phyloP scores from a whole-genome alignment of 92 coral and sea anemone species.

The Phymanthus crucifer region DNA sequence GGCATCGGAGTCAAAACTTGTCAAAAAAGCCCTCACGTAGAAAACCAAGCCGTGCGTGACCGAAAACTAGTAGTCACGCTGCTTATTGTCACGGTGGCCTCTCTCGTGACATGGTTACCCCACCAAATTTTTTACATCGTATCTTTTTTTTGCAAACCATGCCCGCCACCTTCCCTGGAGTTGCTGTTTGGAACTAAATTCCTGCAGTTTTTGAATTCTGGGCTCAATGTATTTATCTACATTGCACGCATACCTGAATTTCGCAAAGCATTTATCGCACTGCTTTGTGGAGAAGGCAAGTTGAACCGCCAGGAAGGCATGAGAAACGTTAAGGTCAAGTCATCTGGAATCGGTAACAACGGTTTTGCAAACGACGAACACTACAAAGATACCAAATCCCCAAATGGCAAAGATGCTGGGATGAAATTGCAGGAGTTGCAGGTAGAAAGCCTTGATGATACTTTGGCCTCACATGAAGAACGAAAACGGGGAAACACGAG shows the following conservation, averaged over 20 bases:
- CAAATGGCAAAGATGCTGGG: too few relatives aligned
- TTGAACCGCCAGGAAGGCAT: too few relatives aligned
- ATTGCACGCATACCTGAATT: constrained; percentile 17
- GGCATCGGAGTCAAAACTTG: not conserved
- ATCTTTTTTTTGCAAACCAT: not conserved
- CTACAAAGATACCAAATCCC: too few relatives aligned
- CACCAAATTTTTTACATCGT: not conserved
- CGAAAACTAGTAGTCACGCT: constrained; percentile 18
- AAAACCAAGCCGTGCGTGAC: constrained; percentile 14
- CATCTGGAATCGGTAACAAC: too few relatives aligned
- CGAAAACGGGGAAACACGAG: too few relatives aligned
- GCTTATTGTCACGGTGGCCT: constrained; percentile 20
- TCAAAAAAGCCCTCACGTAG: not conserved
- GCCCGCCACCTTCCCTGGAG: not conserved
- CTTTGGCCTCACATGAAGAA: too few relatives aligned
- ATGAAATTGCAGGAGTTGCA: too few relatives aligned
- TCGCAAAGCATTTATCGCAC: not conserved
- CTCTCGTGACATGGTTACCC: constrained; percentile 21
- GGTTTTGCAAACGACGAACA: too few relatives aligned
- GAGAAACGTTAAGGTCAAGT: too few relatives aligned
- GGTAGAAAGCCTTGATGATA: too few relatives aligned
- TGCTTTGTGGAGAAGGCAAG: too few relatives aligned
- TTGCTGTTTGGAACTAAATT: constrained; percentile 2
- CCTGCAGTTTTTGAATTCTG: constrained; percentile 16
- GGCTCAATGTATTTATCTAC: constrained; percentile 23